Evolutionary conservation across 2,888 invertebrate genomes (phyloP).

Genomic region (Phlogophora meticulosa): DNA sequence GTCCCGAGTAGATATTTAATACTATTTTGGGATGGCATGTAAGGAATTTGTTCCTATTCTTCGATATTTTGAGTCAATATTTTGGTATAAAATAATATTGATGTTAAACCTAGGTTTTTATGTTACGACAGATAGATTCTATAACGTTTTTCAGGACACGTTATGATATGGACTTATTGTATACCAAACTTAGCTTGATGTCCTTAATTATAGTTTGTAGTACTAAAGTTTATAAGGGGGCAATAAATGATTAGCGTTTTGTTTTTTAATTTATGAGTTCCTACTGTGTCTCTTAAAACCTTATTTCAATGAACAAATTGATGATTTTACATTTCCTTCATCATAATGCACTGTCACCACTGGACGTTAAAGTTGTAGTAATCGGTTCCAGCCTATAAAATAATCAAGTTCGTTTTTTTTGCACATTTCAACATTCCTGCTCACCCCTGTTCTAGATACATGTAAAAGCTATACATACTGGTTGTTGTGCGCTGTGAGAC

Average conservation of each 20-base stretch:
- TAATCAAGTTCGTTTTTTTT: background rate
- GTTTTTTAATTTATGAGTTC: too few relatives aligned
- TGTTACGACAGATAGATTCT: constrained; percentile 1
- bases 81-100: constrained; percentile 39
- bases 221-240: too few relatives aligned
- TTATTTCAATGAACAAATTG: too few relatives aligned
- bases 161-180: background rate
- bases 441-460: too few relatives aligned
- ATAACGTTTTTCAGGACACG: background rate
- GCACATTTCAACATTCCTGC: too few relatives aligned
- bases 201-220: constrained; percentile 14
- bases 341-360: too few relatives aligned
- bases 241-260: too few relatives aligned
- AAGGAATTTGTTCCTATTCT: constrained; percentile 55
- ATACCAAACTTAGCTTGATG: background rate
- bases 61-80: constrained; percentile 51
- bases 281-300: too few relatives aligned
- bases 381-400: too few relatives aligned
- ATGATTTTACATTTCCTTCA: too few relatives aligned
- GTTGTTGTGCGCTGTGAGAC: constrained; percentile 86
- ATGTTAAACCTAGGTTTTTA: constrained; percentile 13
- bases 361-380: too few relatives aligned
- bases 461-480: constrained; percentile 77
- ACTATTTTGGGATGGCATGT: constrained; percentile 65
- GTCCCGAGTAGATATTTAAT: constrained; percentile 38